Evolutionary conservation across 2,888 invertebrate genomes (phyloP).

Genomic region (Mylabris sibirica): DNA sequence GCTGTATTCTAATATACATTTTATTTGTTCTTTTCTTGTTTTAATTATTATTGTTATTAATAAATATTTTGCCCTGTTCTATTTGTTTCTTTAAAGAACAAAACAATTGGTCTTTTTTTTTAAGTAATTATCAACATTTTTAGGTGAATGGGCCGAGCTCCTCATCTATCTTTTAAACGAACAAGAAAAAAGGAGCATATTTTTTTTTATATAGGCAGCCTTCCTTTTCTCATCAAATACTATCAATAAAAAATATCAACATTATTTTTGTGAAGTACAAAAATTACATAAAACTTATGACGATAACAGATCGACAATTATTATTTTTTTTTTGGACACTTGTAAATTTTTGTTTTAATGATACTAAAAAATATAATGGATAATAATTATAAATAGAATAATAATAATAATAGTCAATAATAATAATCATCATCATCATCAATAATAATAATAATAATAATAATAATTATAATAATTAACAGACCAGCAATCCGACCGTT

Average conservation of each 20-base stretch:
- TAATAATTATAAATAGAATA: slow-evolving; percentile 41
- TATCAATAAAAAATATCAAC: slow-evolving; percentile 59
- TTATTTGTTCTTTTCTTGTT: slow-evolving; percentile 33
- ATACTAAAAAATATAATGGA: slow-evolving; percentile 50
- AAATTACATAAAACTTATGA: slow-evolving; percentile 52
- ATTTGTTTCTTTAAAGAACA: slow-evolving; percentile 34
- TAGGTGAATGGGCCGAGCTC: slow-evolving; percentile 39
- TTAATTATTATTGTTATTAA: slow-evolving; percentile 15
- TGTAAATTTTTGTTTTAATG: slow-evolving; percentile 43
- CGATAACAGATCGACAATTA: slow-evolving; percentile 44
- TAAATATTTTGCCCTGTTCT: slow-evolving; percentile 52
- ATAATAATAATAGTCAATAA: slow-evolving; percentile 38
- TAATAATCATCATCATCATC: slow-evolving; percentile 38
- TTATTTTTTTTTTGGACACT: slow-evolving; percentile 49
- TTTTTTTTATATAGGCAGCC: slow-evolving; percentile 28
- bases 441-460: slow-evolving; percentile 47
- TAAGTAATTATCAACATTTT: slow-evolving; percentile 46
- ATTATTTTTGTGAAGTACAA: slow-evolving; percentile 49
- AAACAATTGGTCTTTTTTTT: slow-evolving; percentile 54
- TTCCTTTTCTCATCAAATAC: slow-evolving; percentile 53
- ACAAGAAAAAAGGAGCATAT: slow-evolving; percentile 19
- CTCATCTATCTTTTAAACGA: background rate
- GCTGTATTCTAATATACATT: background rate
- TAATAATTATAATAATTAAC: slow-evolving; percentile 43
- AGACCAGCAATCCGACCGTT: slow-evolving; percentile 58